These are phyloP conservation scores for Turritopsis dohrnii DNA, from an alignment of 30 jellyfish, hydroid and myxozoan species.

Conservation along the genomic window DNA sequence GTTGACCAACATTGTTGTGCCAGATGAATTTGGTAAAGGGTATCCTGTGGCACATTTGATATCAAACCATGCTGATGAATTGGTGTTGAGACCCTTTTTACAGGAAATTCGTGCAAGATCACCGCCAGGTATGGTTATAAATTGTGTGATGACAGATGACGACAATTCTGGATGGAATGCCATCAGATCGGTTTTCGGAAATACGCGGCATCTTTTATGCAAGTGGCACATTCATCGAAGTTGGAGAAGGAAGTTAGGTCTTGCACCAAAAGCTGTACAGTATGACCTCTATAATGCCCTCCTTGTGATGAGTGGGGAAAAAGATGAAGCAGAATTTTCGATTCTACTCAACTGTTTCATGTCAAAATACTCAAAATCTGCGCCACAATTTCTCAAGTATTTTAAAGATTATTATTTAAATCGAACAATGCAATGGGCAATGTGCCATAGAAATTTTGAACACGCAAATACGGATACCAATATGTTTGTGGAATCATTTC, in stretches of 20 bases:
- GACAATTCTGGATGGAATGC: conserved; percentile 10
- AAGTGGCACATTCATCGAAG: conserved; percentile 17
- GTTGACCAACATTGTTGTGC: neutral
- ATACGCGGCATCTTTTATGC: neutral
- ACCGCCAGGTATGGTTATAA: neutral
- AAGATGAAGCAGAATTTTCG: conserved; percentile 5
- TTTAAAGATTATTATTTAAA: conserved; percentile 15
- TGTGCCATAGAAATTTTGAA: conserved; percentile 30
- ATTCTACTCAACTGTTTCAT: neutral
- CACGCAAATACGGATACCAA: conserved; percentile 40
- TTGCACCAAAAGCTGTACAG: conserved; percentile 16
- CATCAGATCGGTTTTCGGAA: neutral
- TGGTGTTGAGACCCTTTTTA: neutral
- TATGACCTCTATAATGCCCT: conserved; percentile 26
- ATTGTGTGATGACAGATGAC: conserved; percentile 7
- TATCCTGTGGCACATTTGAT: conserved; percentile 8
- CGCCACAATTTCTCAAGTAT: conserved; percentile 18
- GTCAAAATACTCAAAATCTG: neutral
- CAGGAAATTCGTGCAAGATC: neutral
- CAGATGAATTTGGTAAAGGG: neutral
- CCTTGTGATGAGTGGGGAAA: conserved; percentile 21
- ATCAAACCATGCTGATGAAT: conserved; percentile 1
- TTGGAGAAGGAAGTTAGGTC: conserved; percentile 20
- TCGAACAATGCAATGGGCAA: conserved; percentile 33
- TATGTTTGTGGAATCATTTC: conserved; percentile 41